Conservation (phyloP, 2,888 invertebrate species). For the Tenthredo amoena region DNA sequence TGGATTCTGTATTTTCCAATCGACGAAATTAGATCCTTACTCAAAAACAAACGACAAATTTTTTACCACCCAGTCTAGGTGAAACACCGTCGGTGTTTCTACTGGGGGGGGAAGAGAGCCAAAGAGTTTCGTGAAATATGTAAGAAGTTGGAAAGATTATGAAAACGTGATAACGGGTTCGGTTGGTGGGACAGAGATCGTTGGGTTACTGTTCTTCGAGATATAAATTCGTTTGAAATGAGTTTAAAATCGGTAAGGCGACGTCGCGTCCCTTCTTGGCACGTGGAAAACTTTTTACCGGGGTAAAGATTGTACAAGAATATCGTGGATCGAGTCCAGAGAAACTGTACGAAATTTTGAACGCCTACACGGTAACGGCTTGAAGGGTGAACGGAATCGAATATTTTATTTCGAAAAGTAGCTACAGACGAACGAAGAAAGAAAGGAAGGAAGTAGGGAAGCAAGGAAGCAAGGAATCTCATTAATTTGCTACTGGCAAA, state of each 20-base stretch:
- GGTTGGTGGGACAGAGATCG: conserved; percentile 14
- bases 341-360: background rate
- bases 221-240: conserved; percentile 71
- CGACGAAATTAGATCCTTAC: background rate
- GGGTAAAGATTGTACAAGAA: background rate
- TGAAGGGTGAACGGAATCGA: conserved; percentile 20
- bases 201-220: background rate
- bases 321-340: background rate
- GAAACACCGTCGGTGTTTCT: background rate
- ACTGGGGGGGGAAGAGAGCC: background rate
- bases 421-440: background rate
- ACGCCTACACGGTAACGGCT: background rate
- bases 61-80: background rate
- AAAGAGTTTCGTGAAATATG: conserved; percentile 34
- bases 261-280: conserved; percentile 51
- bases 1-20: too few species aligned
- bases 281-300: conserved; percentile 57
- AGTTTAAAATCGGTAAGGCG: conserved; percentile 71
- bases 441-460: conserved; percentile 46
- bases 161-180: conserved; percentile 37
- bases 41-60: conserved; percentile 21
- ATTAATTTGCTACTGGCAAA: conserved; percentile 42
- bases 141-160: conserved; percentile 41
- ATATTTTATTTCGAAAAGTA: conserved; percentile 16
- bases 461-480: conserved; percentile 48